Percentiles rank a stretch among this genome's conserved stretches.
Evolutionary conservation across 2,888 invertebrate genomes (phyloP).

Genomic region (Eupithecia dodoneata): DNA sequence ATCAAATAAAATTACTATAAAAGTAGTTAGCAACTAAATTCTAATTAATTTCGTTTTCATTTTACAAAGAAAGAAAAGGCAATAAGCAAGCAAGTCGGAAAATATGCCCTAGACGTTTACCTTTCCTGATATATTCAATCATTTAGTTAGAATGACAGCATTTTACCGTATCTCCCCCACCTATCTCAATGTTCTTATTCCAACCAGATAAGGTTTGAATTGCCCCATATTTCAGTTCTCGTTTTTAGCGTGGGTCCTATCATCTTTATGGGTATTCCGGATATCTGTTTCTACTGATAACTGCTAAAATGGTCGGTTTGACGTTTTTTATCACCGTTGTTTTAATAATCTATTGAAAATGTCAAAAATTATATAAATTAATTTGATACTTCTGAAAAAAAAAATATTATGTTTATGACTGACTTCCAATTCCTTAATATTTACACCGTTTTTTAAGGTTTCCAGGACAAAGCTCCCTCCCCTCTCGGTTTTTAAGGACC

Average conservation of each 20-base stretch:
- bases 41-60: background rate
- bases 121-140: background rate
- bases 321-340: background rate
- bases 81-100: background rate
- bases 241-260: constrained; percentile 13
- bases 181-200: constrained; percentile 1
- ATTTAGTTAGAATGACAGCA: background rate
- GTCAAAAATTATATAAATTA: background rate
- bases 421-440: too few relatives aligned
- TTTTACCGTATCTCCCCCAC: constrained; percentile 10
- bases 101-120: background rate
- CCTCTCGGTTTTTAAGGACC: too few relatives aligned
- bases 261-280: constrained; percentile 19
- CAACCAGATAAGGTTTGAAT: constrained; percentile 18
- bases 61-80: background rate
- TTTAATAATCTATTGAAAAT: background rate
- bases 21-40: background rate
- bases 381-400: background rate
- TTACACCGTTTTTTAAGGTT: too few relatives aligned
- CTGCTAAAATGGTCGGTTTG: background rate
- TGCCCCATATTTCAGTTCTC: constrained; percentile 1
- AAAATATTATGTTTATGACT: too few relatives aligned
- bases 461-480: too few relatives aligned
- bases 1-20: too few relatives aligned
- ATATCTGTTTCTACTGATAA: constrained; percentile 26